Evolutionary conservation across 2,888 invertebrate genomes (phyloP).

Genomic region (Tipula helvola): DNA sequence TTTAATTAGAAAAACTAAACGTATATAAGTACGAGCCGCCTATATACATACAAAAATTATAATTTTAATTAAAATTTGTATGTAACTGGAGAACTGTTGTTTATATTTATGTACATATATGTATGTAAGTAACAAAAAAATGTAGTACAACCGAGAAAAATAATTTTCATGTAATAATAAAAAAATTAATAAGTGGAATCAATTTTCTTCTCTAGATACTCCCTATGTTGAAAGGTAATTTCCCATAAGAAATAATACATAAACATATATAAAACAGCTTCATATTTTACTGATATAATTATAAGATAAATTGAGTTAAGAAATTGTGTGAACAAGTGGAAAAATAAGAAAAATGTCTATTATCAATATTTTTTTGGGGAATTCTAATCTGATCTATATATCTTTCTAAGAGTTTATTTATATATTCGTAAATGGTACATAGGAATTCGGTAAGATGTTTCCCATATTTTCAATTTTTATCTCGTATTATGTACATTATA

Average conservation of each 20-base stretch:
- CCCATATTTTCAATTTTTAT: not conserved
- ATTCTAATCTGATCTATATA: not conserved
- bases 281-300: not conserved
- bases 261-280: not conserved
- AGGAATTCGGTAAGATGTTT: not conserved
- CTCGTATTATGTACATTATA: not conserved
- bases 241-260: not conserved
- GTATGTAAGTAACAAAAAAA: not conserved
- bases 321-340: not conserved
- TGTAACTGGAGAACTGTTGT: not conserved
- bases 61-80: not conserved
- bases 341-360: not conserved
- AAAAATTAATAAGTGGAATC: not conserved
- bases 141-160: not conserved
- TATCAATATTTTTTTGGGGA: not conserved
- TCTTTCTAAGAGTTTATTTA: not conserved
- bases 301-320: not conserved
- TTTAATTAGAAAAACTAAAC: not conserved
- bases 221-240: not conserved
- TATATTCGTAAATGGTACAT: not conserved
- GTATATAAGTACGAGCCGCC: too few relatives aligned
- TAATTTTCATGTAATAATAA: not conserved
- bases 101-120: too few relatives aligned
- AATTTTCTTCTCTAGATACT: not conserved
- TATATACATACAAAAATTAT: not conserved